Base-by-base conservation (phyloP, 2,797 vertebrate species). In the Nyctibius grandis region DNA sequence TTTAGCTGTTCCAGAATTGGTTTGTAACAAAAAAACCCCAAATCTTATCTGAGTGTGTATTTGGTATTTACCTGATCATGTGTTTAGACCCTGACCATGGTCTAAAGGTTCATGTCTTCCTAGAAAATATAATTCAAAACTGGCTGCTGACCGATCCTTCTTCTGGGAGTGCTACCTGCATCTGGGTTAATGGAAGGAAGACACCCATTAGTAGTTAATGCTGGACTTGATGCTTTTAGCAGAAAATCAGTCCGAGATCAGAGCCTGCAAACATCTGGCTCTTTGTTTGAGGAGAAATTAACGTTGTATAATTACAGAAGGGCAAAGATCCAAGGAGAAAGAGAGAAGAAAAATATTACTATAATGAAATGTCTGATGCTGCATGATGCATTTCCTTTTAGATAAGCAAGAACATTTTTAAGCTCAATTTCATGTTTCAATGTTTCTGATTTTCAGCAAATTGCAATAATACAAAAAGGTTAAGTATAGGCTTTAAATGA, bases 381-480 rank as follows among this genome's bases (percentile, higher is more conserved):
- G 38, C 23, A 33, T 61, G 70, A 61, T 65, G 77, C 11, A 26
- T 69, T 74, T 60, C 36, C 51, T 94, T 80, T 80, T 29, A 59
- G 47, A 59, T 44, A 69, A 82, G 72, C 22, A 82, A 28, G 75
- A 80, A 80, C 2, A 8, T 65, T 75, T 96, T 70, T 29, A 60
- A 88, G 47, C 56, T 84, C 42, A 17, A n/a, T 42, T 88, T 81
- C 48, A 20, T 67, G 26, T 72, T 88, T 84, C 68, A 33, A 19
- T 29, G 75, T 85, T 85, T 96, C 72, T 68, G 74, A 60, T 48
- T 88, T 80, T 61, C 86, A 95, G 84, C 47, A 51, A 82, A 93
- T 88, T 68, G 51, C 65, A 72, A 18, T 61, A 94, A 60, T 84
- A 85, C 15, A 19, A 29, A 60, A 38, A 84, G 68, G 73, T 80